Base-by-base conservation (phyloP, 2,797 vertebrate species). In the Enteromius trimaculatus region DNA sequence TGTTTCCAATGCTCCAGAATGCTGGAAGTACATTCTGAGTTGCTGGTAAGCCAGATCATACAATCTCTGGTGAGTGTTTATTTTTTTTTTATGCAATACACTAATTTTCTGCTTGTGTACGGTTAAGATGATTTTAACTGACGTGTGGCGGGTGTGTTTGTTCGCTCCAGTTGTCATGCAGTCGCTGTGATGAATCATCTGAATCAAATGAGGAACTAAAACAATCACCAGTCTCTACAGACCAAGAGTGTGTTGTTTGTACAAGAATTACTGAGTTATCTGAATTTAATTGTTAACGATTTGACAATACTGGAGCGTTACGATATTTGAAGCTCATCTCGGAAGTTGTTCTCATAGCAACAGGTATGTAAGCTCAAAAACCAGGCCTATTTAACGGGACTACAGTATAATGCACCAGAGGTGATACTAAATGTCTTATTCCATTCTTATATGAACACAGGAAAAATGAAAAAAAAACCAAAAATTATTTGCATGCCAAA, bases 201-300 rank as follows among this genome's bases (percentile, higher is more conserved):
- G 83, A 83, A 84, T 79, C 84, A 86, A 89, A 75, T 87, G 84
- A 89, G 83, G n/a, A 76, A 76, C 80, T 86, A 34, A 77, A 64
- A 87, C 44, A 82, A 81, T 88, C 83, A 84, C 51, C 58, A 17
- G n/a, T 10, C 69, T 39, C 39, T 69, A 21, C 10, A 76, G 64
- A 81, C n/a, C 17, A 19, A 47, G 9, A 60, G 58, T 39, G 7
- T 34, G 58, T n/a, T 70, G 55, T 47, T 10, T 39, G 16, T 42
- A 65, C 42, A 75, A 74, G 29, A 37, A 78, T 78, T 14, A 58
- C 34, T 2, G 42, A 29, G 8, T 64, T 64, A 65, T 49, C 47
- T 31, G 1, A 5, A 64, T 65, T 29, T 47, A 29, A 49, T 78
- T 65, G 60, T 78, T 49, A 78, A 49, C 13, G 58, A 78, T 78